Evolutionary conservation across 2,797 vertebrate species (phyloP).

Genomic region (Apodemus agrarius): DNA sequence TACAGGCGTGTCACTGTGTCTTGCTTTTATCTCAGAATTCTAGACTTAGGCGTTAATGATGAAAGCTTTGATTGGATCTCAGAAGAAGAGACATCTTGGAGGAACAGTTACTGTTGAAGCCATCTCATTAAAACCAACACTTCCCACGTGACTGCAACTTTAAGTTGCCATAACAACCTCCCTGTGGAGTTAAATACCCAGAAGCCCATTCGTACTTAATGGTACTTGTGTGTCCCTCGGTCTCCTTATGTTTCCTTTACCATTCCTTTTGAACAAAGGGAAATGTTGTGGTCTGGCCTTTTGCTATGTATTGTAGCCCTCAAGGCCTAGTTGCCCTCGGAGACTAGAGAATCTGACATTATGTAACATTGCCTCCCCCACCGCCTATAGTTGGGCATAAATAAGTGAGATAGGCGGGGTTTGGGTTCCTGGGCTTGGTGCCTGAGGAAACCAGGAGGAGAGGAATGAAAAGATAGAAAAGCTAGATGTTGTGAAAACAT

Average conservation of each 20-base stretch:
- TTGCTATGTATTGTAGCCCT: no score
- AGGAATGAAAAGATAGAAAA: background rate
- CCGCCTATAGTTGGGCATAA: background rate
- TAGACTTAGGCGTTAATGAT: constrained; percentile 40
- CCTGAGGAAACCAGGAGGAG: background rate
- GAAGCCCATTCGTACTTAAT: constrained; percentile 36
- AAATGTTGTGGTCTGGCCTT: background rate
- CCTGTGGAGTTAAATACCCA: constrained; percentile 63
- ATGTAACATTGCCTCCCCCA: background rate
- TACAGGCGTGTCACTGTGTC: background rate
- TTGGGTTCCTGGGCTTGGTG: background rate
- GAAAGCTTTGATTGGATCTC: constrained; percentile 9
- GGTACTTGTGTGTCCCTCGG: background rate
- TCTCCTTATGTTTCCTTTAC: constrained; percentile 26
- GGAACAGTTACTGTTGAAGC: constrained; percentile 10
- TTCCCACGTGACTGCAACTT: background rate
- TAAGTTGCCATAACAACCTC: constrained; percentile 36
- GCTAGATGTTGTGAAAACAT: background rate
- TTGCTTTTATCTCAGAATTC: background rate
- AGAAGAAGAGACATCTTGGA: constrained; percentile 38
- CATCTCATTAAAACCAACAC: constrained; percentile 27
- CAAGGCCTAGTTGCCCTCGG: background rate
- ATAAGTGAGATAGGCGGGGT: background rate
- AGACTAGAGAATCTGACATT: background rate
- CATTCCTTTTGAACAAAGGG: constrained; percentile 37